Conservation (phyloP, 2,797 vertebrate genomes). For the Phalanger gymnotis region DNA sequence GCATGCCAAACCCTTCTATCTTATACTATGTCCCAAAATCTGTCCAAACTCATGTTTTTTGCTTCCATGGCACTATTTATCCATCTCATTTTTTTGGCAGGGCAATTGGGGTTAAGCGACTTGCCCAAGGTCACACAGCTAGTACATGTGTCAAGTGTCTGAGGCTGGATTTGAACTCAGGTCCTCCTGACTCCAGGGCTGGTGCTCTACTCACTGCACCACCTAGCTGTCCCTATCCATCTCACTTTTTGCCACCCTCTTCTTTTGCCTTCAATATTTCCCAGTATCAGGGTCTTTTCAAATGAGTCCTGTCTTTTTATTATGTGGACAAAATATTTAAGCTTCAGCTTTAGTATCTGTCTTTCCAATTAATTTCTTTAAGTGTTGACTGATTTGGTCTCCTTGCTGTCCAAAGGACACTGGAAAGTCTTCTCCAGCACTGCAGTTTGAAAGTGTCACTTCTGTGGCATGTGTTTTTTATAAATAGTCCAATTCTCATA, state of each 20-base stretch:
- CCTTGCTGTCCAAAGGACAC: not conserved
- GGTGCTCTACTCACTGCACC: no score
- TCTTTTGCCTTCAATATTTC: not conserved
- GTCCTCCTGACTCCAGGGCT: no score
- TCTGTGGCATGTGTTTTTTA: not conserved
- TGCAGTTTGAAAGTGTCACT: not conserved
- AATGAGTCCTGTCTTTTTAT: not conserved
- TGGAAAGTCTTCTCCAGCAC: not conserved
- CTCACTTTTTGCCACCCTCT: not conserved
- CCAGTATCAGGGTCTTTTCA: not conserved
- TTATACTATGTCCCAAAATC: not conserved
- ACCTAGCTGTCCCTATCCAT: no score
- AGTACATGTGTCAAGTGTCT: no score
- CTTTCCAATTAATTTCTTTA: not conserved
- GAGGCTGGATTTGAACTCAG: no score
- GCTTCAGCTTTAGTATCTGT: not conserved
- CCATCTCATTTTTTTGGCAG: not conserved
- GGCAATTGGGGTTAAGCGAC: no score
- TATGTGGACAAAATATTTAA: not conserved
- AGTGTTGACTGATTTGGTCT: not conserved
- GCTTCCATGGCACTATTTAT: not conserved
- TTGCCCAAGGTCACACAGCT: no score
- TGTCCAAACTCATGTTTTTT: not conserved
- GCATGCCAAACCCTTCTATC: not conserved
- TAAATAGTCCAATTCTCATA: not conserved